Evolutionary conservation across 2,797 vertebrate genomes (phyloP), one percentile per base, ranked within the genome.

Genomic region (Dermochelys coriacea): DNA sequence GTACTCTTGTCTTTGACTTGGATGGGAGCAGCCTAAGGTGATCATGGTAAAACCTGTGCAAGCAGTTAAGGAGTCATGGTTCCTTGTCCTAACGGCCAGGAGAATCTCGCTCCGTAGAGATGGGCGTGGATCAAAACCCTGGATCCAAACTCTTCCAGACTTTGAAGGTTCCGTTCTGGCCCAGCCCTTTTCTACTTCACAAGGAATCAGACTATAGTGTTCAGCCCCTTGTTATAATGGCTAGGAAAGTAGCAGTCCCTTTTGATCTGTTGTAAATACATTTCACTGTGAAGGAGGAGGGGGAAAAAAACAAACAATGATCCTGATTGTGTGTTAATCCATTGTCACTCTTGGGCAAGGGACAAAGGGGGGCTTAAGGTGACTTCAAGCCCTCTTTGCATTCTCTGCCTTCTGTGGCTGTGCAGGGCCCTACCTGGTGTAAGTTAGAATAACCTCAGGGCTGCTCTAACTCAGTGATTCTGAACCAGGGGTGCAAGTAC

Each of bases 171-270:
- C 34, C 37, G 77, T 34, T 80, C 86, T 89, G 86, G 34, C 51
- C 15, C 29, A 1, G 81, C 85, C 85, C 81, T 9, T 64, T 87
- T 87, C 55, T 4, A 74, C 88, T 94, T 82, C 27, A 23, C 8
- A 29, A 80, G 74, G 2, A 47, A 80, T 59, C 45, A 91, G 91
- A 84, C 95, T 94, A 95, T 82, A 93, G 94, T 87, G 90, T 96
- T 87, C 95, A 94, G 93, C 57, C 41, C 68, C 47, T 93, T 14
- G 64, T 75, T 92, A 87, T 94, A 96, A 96, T 88, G 87, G 95
- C 95, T 95, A 94, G 97, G 96, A 97, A 96, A 95, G 92, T 50
- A 78, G 81, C 59, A 1, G 80, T 86, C 86, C 5, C n/a, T 68
- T 37, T n/a, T 10, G 34, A 8, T 95, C 93, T 75, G 82, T 34